These are phyloP conservation scores for Melanostoma mellinum DNA, from an alignment of 2,888 invertebrate genomes.

Conservation along the genomic window DNA sequence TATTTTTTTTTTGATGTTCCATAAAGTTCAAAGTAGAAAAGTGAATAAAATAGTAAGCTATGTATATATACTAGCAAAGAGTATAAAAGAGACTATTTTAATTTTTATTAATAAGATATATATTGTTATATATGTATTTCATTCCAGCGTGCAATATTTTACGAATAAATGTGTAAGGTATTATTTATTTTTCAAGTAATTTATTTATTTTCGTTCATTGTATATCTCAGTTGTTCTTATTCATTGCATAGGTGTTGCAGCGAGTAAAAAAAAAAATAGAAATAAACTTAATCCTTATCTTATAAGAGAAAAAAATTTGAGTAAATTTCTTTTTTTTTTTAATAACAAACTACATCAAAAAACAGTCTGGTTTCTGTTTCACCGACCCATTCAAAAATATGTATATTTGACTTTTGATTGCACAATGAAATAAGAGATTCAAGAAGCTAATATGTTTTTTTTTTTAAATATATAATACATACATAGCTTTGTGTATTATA, in stretches of 20 bases:
- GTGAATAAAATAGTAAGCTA: constrained; percentile 62
- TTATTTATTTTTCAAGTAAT: constrained; percentile 38
- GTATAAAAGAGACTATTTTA: constrained; percentile 66
- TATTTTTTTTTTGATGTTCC: constrained; percentile 30
- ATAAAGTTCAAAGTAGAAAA: constrained; percentile 63
- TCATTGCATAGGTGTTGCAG: constrained; percentile 20
- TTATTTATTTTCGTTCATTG: constrained; percentile 24
- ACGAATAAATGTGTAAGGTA: constrained; percentile 74
- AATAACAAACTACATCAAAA: constrained; percentile 11
- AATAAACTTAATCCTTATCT: constrained; percentile 17
- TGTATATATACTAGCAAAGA: constrained; percentile 72
- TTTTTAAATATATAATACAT: no score
- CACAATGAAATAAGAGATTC: no score
- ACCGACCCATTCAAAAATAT: no score
- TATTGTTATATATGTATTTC: constrained; percentile 73
- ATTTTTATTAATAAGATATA: constrained; percentile 63
- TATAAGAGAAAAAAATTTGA: constrained; percentile 19
- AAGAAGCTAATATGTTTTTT: no score
- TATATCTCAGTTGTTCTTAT: constrained; percentile 72
- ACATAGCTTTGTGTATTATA: no score
- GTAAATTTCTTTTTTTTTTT: constrained; percentile 19
- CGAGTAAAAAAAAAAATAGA: constrained; percentile 17
- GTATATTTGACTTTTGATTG: no score
- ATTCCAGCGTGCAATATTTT: constrained; percentile 76
- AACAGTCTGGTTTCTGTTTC: neutral